Conservation (phyloP, 2,113 vertebrate genomes). For the Myxocyprinus asiaticus region DNA sequence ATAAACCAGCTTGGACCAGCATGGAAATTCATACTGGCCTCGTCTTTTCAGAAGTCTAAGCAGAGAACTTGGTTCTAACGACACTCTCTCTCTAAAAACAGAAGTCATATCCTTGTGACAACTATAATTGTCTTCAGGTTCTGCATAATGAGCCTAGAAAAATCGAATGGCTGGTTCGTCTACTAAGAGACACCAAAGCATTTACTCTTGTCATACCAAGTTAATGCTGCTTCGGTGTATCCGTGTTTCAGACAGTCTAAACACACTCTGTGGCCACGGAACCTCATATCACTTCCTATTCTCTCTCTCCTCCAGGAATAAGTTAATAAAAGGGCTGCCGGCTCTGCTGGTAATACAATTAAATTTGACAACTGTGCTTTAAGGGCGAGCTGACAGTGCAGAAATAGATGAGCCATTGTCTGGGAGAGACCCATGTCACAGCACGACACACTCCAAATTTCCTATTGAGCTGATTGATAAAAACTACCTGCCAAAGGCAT, state of each 20-base stretch:
- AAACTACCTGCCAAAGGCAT: neutral
- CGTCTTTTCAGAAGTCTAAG: too few species aligned
- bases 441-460: conserved; percentile 13
- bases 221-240: conserved; percentile 64
- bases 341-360: conserved; percentile 75
- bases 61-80: too few species aligned
- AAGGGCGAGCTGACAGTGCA: conserved; percentile 71
- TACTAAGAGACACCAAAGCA: conserved; percentile 56
- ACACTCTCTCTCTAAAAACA: conserved; percentile 13
- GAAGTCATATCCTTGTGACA: conserved; percentile 50
- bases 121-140: conserved; percentile 61
- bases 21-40: too few species aligned
- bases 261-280: conserved; percentile 62
- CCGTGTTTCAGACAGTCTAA: conserved; percentile 64
- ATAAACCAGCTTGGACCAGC: too few species aligned
- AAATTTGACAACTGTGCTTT: conserved; percentile 72
- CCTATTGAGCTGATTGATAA: conserved; percentile 37
- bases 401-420: conserved; percentile 64
- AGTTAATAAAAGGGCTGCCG: conserved; percentile 71
- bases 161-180: conserved; percentile 66
- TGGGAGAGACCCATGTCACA: conserved; percentile 61
- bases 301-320: conserved; percentile 49
- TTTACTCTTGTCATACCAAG: conserved; percentile 69
- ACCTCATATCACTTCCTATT: conserved; percentile 57
- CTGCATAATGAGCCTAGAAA: conserved; percentile 65